phyloP scores from a whole-genome alignment of 2,888 invertebrate species.

The Venusia cambrica region DNA sequence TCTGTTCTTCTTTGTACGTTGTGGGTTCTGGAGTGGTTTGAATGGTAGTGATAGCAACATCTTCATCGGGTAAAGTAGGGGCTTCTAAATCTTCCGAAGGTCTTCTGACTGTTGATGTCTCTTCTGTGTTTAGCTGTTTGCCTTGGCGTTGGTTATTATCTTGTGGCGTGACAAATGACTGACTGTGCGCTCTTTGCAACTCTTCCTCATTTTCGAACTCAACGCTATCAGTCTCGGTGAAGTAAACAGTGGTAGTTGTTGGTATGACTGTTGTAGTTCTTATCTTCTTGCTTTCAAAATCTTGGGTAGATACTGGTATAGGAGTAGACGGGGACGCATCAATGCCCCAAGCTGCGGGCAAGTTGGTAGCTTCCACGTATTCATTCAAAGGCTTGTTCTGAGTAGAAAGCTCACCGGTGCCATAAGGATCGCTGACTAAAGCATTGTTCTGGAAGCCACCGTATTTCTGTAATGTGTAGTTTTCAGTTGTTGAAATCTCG shows the following conservation, averaged over 20 bases:
- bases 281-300: conserved; percentile 68
- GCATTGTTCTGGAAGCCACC: conserved; percentile 74
- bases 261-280: conserved; percentile 49
- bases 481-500: conserved; percentile 53
- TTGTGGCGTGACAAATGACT: conserved; percentile 84
- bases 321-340: conserved; percentile 52
- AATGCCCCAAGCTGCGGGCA: conserved; percentile 70
- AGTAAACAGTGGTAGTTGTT: conserved; percentile 56
- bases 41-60: conserved; percentile 49
- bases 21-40: conserved; percentile 53
- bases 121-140: conserved; percentile 57
- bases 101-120: conserved; percentile 46
- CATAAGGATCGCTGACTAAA: conserved; percentile 61
- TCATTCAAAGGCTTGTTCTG: conserved; percentile 72
- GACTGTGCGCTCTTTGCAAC: conserved; percentile 85
- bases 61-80: conserved; percentile 53
- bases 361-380: conserved; percentile 65
- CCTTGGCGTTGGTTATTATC: conserved; percentile 69
- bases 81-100: conserved; percentile 70
- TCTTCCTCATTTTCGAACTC: conserved; percentile 82
- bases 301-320: conserved; percentile 48
- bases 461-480: conserved; percentile 53
- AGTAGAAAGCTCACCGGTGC: conserved; percentile 60
- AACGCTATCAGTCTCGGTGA: conserved; percentile 63
- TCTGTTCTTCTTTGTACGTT: conserved; percentile 49